Conservation (phyloP, 2,797 vertebrate genomes). For the Arctocebus calabarensis region DNA sequence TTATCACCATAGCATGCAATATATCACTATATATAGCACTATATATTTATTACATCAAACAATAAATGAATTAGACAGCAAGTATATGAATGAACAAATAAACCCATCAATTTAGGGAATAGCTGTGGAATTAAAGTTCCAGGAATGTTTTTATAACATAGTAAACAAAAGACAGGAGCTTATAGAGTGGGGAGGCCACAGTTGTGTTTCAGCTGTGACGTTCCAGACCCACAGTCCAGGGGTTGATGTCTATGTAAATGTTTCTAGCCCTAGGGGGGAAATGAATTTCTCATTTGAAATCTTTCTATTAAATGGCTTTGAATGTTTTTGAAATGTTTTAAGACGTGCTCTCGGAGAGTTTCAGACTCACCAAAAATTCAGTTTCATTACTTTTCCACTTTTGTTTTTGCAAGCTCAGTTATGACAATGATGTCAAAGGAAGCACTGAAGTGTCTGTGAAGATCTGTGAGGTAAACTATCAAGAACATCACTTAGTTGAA, state of each 20-base stretch:
- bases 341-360: conserved; percentile 3
- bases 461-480: conserved; percentile 26
- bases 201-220: neutral
- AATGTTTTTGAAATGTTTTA: conserved; percentile 16
- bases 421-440: neutral
- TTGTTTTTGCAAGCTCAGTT: neutral
- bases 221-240: neutral
- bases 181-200: neutral
- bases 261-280: neutral
- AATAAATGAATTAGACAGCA: neutral
- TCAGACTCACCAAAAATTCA: neutral
- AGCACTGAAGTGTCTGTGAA: neutral
- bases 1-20: too few relatives aligned
- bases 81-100: neutral
- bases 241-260: conserved; percentile 15
- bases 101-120: neutral
- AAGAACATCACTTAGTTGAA: neutral
- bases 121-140: neutral
- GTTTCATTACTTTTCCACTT: conserved; percentile 35
- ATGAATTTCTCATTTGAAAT: neutral
- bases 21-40: too few relatives aligned
- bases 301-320: neutral
- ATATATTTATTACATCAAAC: conserved; percentile 32
- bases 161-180: neutral
- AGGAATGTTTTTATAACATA: neutral